phyloP scores from a whole-genome alignment of 2,888 invertebrate species.

The Caenorhabditis sinica region DNA sequence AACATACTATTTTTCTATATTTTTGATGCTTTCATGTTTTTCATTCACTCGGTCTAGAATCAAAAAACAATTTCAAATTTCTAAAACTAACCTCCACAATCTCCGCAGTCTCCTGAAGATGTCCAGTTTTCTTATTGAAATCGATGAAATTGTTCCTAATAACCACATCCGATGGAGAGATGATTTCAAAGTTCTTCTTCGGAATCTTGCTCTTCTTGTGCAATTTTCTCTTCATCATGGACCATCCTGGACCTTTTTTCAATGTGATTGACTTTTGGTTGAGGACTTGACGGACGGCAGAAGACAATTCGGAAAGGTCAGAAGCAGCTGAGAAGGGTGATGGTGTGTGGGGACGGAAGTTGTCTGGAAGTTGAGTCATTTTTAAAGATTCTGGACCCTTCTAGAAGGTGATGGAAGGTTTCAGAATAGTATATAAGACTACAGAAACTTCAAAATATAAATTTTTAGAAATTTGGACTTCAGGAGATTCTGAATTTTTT shows the following conservation, averaged over 20 bases:
- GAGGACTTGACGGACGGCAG: slow-evolving; percentile 42
- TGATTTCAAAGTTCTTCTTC: slow-evolving; percentile 7
- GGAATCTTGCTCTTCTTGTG: slow-evolving; percentile 18
- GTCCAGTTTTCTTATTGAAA: slow-evolving; percentile 23
- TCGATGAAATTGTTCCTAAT: slow-evolving; percentile 5
- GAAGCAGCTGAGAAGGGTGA: slow-evolving; percentile 30
- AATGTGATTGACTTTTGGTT: background rate
- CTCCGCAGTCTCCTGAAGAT: slow-evolving; percentile 59
- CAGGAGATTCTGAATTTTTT: no score
- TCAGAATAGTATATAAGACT: no score
- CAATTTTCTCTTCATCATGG: slow-evolving; percentile 45
- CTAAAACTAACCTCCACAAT: slow-evolving; percentile 44
- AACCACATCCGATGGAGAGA: slow-evolving; percentile 3
- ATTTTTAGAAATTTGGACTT: no score
- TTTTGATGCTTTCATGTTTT: no score
- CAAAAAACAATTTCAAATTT: no score
- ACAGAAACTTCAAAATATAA: no score
- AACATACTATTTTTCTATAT: no score
- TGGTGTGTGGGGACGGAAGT: slow-evolving; percentile 35
- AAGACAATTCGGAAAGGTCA: slow-evolving; percentile 50
- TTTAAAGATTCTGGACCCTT: background rate
- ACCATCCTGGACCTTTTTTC: slow-evolving; percentile 33
- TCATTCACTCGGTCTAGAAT: no score
- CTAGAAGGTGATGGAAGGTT: background rate
- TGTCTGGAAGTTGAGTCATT: slow-evolving; percentile 39